Percentiles rank a stretch among this genome's conserved stretches.
Conservation (phyloP, 2,888 invertebrate species). For the Anorthoa munda region DNA sequence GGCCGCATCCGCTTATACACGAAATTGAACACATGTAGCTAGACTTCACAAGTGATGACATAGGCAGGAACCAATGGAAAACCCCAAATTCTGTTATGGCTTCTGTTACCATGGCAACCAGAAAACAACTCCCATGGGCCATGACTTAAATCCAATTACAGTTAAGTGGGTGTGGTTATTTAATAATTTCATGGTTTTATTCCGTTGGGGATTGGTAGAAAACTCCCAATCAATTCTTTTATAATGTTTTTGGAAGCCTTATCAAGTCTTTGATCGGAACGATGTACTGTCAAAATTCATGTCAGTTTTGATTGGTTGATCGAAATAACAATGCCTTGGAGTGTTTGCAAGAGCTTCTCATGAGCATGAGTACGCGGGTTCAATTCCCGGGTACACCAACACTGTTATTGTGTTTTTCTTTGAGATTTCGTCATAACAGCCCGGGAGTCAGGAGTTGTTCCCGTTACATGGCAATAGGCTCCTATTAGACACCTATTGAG, state of each 20-base stretch:
- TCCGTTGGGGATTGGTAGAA: conserved; percentile 11
- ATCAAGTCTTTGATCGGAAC: neutral
- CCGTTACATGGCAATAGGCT: too few relatives aligned
- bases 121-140: conserved; percentile 16
- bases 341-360: too few relatives aligned
- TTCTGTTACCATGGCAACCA: conserved; percentile 26
- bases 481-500: too few relatives aligned
- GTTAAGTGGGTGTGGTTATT: conserved; percentile 30
- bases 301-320: neutral
- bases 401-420: too few relatives aligned
- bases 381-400: too few relatives aligned
- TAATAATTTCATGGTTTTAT: neutral
- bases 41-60: neutral
- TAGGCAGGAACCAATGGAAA: conserved; percentile 22
- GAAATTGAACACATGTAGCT: too few relatives aligned
- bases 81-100: conserved; percentile 31
- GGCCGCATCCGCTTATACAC: too few relatives aligned
- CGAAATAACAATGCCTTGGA: too few relatives aligned
- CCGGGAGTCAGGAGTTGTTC: too few relatives aligned
- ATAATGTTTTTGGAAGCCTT: neutral
- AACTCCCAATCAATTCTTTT: neutral
- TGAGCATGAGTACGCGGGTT: too few relatives aligned
- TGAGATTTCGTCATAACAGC: too few relatives aligned
- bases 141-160: conserved; percentile 32
- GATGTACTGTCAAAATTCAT: neutral